phyloP scores from a whole-genome alignment of 2,888 invertebrate genomes.

The Lissocephala sabroskyi region DNA sequence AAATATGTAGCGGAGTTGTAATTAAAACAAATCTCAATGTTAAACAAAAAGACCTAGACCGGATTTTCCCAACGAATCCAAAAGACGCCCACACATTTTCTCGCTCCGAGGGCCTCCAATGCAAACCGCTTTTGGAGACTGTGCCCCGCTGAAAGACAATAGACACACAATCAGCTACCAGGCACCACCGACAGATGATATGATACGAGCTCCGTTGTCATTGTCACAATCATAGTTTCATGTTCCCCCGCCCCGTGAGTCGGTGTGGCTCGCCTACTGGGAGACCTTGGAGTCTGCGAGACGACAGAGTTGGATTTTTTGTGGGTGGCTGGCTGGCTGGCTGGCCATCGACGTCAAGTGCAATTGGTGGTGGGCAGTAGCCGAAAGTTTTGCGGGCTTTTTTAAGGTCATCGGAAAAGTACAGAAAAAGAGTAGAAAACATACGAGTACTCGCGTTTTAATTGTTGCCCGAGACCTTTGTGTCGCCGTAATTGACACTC shows the following conservation, averaged over 20 bases:
- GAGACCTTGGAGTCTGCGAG: no score
- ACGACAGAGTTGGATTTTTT: neutral
- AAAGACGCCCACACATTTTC: constrained; percentile 15
- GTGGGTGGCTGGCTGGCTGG: neutral
- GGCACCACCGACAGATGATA: no score
- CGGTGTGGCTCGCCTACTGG: no score
- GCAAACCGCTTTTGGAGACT: neutral
- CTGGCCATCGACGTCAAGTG: neutral
- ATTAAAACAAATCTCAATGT: constrained; percentile 10
- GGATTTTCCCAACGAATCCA: constrained; percentile 12
- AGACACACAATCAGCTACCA: neutral
- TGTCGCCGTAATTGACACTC: constrained; percentile 30
- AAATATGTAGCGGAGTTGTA: neutral
- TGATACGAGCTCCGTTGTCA: constrained; percentile 18
- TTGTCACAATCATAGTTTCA: no score
- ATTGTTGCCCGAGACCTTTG: constrained; percentile 14
- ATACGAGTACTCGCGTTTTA: neutral
- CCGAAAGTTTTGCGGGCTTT: constrained; percentile 18
- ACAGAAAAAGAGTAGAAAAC: no score
- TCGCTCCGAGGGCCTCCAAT: neutral
- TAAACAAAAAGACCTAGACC: constrained; percentile 7
- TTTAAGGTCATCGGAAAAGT: constrained; percentile 35
- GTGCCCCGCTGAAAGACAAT: constrained; percentile 2
- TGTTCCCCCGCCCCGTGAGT: no score
- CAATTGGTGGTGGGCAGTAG: constrained; percentile 13